These are phyloP conservation scores for Pseudorasbora parva DNA, from an alignment of 2,113 vertebrate species.

Conservation along the genomic window DNA sequence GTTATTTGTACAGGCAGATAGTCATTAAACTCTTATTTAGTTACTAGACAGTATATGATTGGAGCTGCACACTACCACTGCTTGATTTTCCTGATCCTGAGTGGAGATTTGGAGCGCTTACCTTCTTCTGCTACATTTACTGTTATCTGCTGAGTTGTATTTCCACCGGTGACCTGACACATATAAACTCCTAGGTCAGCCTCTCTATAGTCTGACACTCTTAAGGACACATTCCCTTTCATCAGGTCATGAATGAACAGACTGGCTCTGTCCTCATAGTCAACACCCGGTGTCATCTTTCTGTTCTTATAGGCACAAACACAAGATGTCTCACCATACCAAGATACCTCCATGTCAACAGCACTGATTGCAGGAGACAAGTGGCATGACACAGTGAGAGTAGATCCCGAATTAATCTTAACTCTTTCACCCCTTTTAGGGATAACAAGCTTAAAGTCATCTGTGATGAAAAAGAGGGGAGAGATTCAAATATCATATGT, in stretches of 20 bases:
- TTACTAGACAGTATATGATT: not conserved
- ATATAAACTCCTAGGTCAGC: constrained; percentile 11
- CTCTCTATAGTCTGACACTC: not conserved
- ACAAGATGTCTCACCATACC: not conserved
- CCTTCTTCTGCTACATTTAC: constrained; percentile 10
- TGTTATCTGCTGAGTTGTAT: constrained; percentile 1
- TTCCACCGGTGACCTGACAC: not conserved
- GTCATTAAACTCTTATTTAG: not conserved
- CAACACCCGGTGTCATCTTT: not conserved
- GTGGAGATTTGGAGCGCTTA: not conserved
- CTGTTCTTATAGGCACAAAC: not conserved
- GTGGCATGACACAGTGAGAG: not conserved
- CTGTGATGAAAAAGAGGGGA: not conserved
- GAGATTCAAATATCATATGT: not conserved
- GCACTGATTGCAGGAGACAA: constrained; percentile 13
- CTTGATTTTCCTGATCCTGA: not conserved
- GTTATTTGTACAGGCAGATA: not conserved
- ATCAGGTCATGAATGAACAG: not conserved
- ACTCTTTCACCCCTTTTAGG: not conserved
- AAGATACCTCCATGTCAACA: constrained; percentile 1
- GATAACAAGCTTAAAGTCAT: constrained; percentile 12
- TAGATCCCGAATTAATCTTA: not conserved
- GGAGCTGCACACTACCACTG: not conserved
- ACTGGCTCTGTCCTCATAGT: constrained; percentile 8
- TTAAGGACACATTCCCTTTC: constrained; percentile 11